Percentiles rank a stretch among this genome's conserved stretches.
Evolutionary conservation across 2,797 vertebrate species (phyloP).

Genomic region (Pseudocheirus occidentalis): DNA sequence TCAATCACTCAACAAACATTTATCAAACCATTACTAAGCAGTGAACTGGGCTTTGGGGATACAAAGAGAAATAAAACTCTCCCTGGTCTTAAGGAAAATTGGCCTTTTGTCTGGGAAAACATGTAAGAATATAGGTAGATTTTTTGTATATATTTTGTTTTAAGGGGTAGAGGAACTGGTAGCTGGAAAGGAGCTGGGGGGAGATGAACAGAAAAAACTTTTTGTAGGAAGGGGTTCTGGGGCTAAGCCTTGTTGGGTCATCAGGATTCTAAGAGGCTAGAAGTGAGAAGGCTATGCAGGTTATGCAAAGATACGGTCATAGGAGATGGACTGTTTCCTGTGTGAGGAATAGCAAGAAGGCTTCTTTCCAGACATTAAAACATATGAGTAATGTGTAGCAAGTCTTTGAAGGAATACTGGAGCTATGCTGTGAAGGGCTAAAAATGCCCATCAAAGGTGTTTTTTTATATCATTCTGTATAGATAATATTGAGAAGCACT

Average conservation of each 20-base stretch:
- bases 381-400: not conserved
- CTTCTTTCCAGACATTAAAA: not conserved
- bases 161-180: not conserved
- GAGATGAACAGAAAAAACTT: not conserved
- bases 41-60: fast-evolving
- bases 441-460: too few species aligned
- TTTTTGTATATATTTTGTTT: not conserved
- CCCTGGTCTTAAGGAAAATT: not conserved
- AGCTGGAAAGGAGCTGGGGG: not conserved
- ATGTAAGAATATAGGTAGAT: not conserved
- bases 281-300: not conserved
- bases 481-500: too few species aligned
- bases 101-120: not conserved
- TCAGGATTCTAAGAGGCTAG: not conserved
- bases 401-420: not conserved
- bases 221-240: not conserved
- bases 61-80: not conserved
- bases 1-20: not conserved
- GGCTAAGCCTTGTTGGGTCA: not conserved
- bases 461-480: too few species aligned
- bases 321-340: not conserved
- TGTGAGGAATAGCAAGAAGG: not conserved
- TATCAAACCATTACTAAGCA: not conserved
- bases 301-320: not conserved
- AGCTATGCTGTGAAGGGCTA: not conserved